Base-by-base conservation (phyloP, 2,888 invertebrate genomes). In the Sarcophaga variegata region DNA sequence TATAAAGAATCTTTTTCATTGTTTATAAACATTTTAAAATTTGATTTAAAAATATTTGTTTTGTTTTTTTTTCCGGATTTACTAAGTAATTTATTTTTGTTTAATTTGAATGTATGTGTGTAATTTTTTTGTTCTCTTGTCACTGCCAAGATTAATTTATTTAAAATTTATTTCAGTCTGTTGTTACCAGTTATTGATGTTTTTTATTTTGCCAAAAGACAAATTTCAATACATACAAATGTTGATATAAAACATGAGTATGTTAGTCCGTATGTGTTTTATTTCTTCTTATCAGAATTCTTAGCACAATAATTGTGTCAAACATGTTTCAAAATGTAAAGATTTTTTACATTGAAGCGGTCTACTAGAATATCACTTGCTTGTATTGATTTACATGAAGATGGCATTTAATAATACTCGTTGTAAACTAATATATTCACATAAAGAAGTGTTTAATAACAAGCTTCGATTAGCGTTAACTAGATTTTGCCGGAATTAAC, bases 71-170 rank as follows among this genome's bases (percentile, higher is more conserved):
- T 47, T 83, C 66, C 77, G 78, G 60, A 78, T 59, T 82, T 54
- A 25, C 14, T 17, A 54, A 72, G 11, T 47, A 81, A 77, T 20
- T 71, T 72, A 54, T 14, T 60, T 14, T 14, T 22, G 22, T 22
- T 22, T 22, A 22, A 22, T 1, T 22, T 22, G 22, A 22, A 22
- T 22, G 22, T 54, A 54, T 54, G 17, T 54, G 6, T 64, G 17
- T 14, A 17, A 54, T 54, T 37, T 2, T 8, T 37, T 10, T 37
- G 25, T 22, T 12, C 63, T 75, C 20, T 64, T 8, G 0, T 79
- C 67, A 75, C 22, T 72, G 75, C 71, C 79, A 79, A 79, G 74
- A 67, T 62, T 49, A 69, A 14, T 70, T 60, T 69, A 47, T 62
- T 67, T 4, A 54, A 54, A 49, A 54, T 17, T 17, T 54, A 54